Evolutionary conservation across 2,888 invertebrate genomes (phyloP).

Genomic region (Andrena dorsata): DNA sequence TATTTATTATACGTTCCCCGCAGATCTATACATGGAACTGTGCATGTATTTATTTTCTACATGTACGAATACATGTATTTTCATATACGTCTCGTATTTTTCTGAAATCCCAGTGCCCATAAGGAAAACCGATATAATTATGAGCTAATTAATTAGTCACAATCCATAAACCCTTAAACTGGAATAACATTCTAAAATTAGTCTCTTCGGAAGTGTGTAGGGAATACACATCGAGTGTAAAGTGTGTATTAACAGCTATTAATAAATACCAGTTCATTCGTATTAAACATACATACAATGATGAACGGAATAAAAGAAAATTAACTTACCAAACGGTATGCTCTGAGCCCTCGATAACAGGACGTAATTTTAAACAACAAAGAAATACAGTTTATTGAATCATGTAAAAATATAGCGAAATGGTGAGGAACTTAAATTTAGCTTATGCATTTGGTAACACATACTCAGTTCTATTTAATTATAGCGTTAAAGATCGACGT

Average conservation of each 20-base stretch:
- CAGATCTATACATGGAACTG: slow-evolving; percentile 23
- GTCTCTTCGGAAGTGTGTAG: slow-evolving; percentile 56
- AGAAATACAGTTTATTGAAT: slow-evolving; percentile 83
- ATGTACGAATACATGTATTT: slow-evolving; percentile 36
- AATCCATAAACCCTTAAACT: slow-evolving; percentile 67
- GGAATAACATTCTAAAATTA: slow-evolving; percentile 60
- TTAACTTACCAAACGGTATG: slow-evolving; percentile 83
- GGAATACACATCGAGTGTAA: slow-evolving; percentile 51
- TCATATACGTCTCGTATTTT: slow-evolving; percentile 50
- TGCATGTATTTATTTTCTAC: slow-evolving; percentile 20
- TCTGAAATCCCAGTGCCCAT: slow-evolving; percentile 27
- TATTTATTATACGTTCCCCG: slow-evolving; percentile 12
- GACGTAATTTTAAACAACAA: slow-evolving; percentile 84
- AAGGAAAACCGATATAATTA: slow-evolving; percentile 36
- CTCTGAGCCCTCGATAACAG: slow-evolving; percentile 84
- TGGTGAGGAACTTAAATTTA: slow-evolving; percentile 57
- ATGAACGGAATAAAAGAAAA: slow-evolving; percentile 66
- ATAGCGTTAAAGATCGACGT: slow-evolving; percentile 22
- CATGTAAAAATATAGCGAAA: slow-evolving; percentile 60
- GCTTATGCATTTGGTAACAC: slow-evolving; percentile 33
- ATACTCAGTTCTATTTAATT: slow-evolving; percentile 10
- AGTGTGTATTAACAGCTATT: slow-evolving; percentile 66
- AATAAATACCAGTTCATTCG: slow-evolving; percentile 62
- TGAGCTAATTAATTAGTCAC: slow-evolving; percentile 69
- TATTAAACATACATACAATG: slow-evolving; percentile 69